These are phyloP conservation scores for Forbesichthys agassizii DNA, from an alignment of 2,113 vertebrate genomes.

Conservation along the genomic window DNA sequence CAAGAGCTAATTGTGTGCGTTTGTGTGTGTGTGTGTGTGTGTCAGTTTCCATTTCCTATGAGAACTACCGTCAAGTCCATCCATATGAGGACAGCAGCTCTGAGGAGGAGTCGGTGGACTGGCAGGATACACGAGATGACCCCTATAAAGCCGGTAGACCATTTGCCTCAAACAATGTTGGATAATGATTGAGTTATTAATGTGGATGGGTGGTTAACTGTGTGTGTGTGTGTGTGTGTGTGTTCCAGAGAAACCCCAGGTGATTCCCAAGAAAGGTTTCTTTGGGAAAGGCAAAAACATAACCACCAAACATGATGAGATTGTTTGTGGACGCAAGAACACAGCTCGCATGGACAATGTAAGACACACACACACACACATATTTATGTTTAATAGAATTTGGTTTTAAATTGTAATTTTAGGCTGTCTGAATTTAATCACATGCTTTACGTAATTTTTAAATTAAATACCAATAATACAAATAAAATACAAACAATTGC, in stretches of 20 bases:
- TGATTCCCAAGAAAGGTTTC: constrained; percentile 88
- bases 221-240: not conserved
- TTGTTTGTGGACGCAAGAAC: constrained; percentile 93
- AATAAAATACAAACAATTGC: too few species aligned
- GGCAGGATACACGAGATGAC: constrained; percentile 94
- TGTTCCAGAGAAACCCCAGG: constrained; percentile 86
- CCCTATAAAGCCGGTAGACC: constrained; percentile 89
- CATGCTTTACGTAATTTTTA: too few species aligned
- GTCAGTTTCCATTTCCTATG: constrained; percentile 96
- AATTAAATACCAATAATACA: too few species aligned
- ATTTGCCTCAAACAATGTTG: not conserved
- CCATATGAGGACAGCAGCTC: constrained; percentile 94
- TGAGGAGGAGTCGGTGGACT: constrained; percentile 92
- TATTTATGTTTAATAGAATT: not conserved
- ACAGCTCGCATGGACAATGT: constrained; percentile 98
- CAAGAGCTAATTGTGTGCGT: not conserved
- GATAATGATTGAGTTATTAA: too few species aligned
- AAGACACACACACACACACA: constrained; percentile 46
- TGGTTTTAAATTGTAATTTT: not conserved
- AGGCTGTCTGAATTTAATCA: too few species aligned
- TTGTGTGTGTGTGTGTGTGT: constrained; percentile 6
- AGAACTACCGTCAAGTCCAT: constrained; percentile 96
- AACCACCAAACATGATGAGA: constrained; percentile 96
- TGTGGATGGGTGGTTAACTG: not conserved
- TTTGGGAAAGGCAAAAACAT: constrained; percentile 95